A percentile compares a stretch with the other conserved stretches of the same genome.
phyloP scores from a whole-genome alignment of 2,888 invertebrate genomes.

The Sisyra nigra region DNA sequence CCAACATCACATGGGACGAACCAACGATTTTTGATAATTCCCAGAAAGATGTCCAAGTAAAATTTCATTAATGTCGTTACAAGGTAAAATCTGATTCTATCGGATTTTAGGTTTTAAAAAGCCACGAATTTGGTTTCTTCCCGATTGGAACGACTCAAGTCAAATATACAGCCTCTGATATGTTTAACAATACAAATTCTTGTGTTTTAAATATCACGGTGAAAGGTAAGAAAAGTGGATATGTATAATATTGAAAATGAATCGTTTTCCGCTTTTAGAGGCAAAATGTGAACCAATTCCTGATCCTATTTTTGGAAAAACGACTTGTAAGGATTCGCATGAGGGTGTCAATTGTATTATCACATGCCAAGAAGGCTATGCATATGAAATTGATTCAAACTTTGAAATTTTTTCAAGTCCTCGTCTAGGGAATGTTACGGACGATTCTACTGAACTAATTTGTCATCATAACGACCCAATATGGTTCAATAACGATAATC shows the following conservation, averaged over 20 bases:
- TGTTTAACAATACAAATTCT: slow-evolving; percentile 35
- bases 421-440: slow-evolving; percentile 12
- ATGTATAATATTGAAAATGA: slow-evolving; percentile 6
- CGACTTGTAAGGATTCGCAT: slow-evolving; percentile 17
- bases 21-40: slow-evolving; percentile 43
- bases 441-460: slow-evolving; percentile 16
- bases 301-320: slow-evolving; percentile 21
- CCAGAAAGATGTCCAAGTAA: slow-evolving; percentile 19
- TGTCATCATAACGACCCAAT: slow-evolving; percentile 24
- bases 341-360: slow-evolving; percentile 31
- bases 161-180: slow-evolving; percentile 39
- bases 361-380: slow-evolving; percentile 42
- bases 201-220: slow-evolving; percentile 43
- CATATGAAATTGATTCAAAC: slow-evolving; percentile 29
- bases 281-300: slow-evolving; percentile 21
- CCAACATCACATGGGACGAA: slow-evolving; percentile 39
- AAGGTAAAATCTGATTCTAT: background rate
- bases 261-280: no score
- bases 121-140: slow-evolving; percentile 30
- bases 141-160: slow-evolving; percentile 36
- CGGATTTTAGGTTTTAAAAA: slow-evolving; percentile 22
- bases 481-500: slow-evolving; percentile 24
- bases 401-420: slow-evolving; percentile 13
- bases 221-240: slow-evolving; percentile 26
- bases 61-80: background rate